Base-by-base conservation (phyloP, 2,113 vertebrate species). In the Penelope pileata region DNA sequence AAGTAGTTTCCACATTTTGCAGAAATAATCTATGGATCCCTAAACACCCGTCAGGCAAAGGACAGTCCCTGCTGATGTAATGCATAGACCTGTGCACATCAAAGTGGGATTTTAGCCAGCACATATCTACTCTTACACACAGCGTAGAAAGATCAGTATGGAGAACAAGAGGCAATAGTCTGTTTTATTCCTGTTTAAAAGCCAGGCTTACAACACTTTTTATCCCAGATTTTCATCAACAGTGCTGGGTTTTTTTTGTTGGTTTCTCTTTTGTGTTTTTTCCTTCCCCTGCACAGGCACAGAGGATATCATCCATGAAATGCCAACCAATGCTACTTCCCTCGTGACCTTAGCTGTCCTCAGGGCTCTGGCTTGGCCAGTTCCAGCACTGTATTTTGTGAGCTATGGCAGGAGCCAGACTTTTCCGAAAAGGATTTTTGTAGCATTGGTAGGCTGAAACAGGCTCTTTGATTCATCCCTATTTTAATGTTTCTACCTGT, bases 401-500 rank as follows among this genome's bases (percentile, higher is more conserved):
- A 59, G 59, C 34, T 74, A 69, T 60, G 15, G 32, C 69, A 88
- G 72, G 64, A 95, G 53, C 36, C 45, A 9, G 7, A 54, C 89
- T 93, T 91, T 80, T 72, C 40, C 62, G 68, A 69, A 76, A 86
- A 72, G 42, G 82, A 51, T 92, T 76, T 95, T 95, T 86, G 74
- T 88, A 83, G 59, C 70, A 34, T 70, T 40, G 80, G 80, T 87
- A 92, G 63, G 62, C 74, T 78, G 73, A 92, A 93, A 92, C 47
- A 92, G 79, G 40, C 54, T 51, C 47, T 40, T 51, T 90, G 79
- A 94, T 97, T 95, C 92, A 90, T 95, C 69, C 40, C 79, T 87
- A 29, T 88, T 95, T 90, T 90, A 95, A 87, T 67, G 63, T 91
- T 95, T 95, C 63, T 95, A 91, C 81, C 83, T 87, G 75, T 96